Base-by-base conservation (phyloP, 1,140 invertebrate species). In the Pteromalus puparum region DNA sequence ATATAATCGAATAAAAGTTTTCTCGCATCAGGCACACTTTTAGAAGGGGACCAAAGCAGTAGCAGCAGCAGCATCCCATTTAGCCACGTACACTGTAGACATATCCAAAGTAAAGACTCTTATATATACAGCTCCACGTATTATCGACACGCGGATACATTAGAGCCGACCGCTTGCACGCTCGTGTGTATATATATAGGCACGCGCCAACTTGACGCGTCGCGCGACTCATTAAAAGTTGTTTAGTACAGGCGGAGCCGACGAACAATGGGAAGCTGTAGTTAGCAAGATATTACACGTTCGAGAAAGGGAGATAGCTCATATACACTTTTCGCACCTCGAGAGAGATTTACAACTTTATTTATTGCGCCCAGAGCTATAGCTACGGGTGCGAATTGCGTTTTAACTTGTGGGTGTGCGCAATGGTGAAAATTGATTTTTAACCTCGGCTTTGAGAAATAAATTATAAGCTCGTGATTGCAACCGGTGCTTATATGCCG, bases 211-310 rank as follows among this genome's bases (percentile, higher is more conserved):
- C n/a, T 67, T 67, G 24, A 67, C 24, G 65, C 65, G n/a, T 28
- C n/a, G 13, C 34, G 73, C 72, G 42, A 38, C 74, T 79, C 67
- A 65, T 84, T 84, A 79, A 84, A 83, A 79, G 46, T 79, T 84
- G 74, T 61, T 65, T 78, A 67, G 76, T 13, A 0, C 5, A 26
- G 61, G 24, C n/a, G 34, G 28, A 28, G 24, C 26, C 1, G 28
- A 68, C 1, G 28, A 68, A 78, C 42, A 46, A 83, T 68, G 70
- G 42, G 10, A 34, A 48, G 68, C 78, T 15, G 53, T 21, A n/a
- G 2, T 61, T 34, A 28, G 67, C 28, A 18, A 12, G 26, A 24
- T 48, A 48, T 48, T 48, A 18, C 24, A 21, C 42, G 18, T 48
- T 75, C 21, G 42, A 46, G 18, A 28, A 13, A 42, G 26, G 2